These are phyloP conservation scores for Metopia argyrocephala DNA, from an alignment of 2,888 invertebrate genomes.

Conservation along the genomic window DNA sequence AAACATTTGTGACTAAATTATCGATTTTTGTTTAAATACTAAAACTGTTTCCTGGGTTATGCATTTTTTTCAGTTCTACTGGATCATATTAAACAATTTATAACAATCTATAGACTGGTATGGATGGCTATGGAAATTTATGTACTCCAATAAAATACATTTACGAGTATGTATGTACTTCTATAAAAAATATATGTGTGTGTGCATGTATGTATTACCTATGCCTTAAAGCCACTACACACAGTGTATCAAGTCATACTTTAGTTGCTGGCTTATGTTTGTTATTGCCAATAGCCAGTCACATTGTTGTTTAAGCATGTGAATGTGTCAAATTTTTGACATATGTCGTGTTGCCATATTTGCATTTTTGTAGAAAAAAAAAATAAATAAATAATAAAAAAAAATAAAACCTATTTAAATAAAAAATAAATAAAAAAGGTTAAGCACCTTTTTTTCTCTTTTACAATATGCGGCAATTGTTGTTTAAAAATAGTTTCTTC, in stretches of 20 bases:
- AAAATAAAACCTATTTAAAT: not conserved
- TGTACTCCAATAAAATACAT: slow-evolving; percentile 10
- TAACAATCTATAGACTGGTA: not conserved
- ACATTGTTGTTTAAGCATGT: slow-evolving; percentile 36
- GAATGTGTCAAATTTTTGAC: slow-evolving; percentile 56
- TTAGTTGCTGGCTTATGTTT: not conserved
- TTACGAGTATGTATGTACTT: no score
- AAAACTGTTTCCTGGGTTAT: not conserved
- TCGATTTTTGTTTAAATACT: not conserved
- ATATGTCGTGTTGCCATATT: slow-evolving; percentile 62
- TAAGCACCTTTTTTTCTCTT: slow-evolving; percentile 24
- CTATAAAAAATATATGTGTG: not conserved
- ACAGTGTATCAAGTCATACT: not conserved
- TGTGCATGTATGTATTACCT: not conserved
- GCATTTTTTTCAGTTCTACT: not conserved
- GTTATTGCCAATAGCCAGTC: slow-evolving; percentile 1
- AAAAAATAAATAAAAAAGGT: not conserved
- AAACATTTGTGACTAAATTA: no score
- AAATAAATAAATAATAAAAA: not conserved
- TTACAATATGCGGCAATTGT: slow-evolving; percentile 36
- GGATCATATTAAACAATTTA: not conserved
- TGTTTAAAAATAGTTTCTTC: not conserved
- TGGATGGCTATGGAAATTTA: not conserved
- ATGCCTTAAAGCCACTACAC: not conserved
- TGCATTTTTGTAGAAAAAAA: slow-evolving; percentile 44